Evolutionary conservation across 2,888 invertebrate genomes (phyloP), one percentile per base, ranked within the genome.

Genomic region (Agrochola lota): DNA sequence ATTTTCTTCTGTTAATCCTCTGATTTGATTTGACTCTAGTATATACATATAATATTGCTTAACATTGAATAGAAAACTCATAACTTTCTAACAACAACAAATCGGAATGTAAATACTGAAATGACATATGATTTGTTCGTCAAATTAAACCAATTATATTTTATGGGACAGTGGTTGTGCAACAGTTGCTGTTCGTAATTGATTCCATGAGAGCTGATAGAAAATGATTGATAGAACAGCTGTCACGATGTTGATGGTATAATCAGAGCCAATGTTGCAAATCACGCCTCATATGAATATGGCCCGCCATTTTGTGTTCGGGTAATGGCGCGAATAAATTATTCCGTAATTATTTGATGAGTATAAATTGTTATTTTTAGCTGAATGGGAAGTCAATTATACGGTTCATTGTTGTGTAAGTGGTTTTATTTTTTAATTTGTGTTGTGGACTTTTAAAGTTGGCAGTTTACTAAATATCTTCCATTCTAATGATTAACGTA

Each of bases 91-190:
- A 63, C 40, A 67, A 73, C 55, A 70, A 60, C 71, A 60, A 69
- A 49, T 63, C 52, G 57, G 83, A 73, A 79, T 79, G 20, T 86
- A 59, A 72, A 71, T 55, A 84, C 71, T 80, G 73, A 71, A 80
- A 75, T 85, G 85, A 85, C 79, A 78, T 57, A 75, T 78, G 55
- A 77, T 77, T 80, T 70, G 77, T 78, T 63, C 70, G 77, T 80
- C 69, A 74, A 66, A 85, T 91, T 81, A 84, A 78, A 84, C 70
- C 88, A 91, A 89, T 89, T 88, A 85, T 86, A 88, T 84, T 90
- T 85, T 84, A 74, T 87, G 64, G 85, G 84, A 57, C 79, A 76
- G 74, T 69, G 81, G 79, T 88, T 86, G 77, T 74, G 84, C 81
- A 84, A 90, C 84, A 86, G 80, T 84, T 87, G 88, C 80, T 84